phyloP scores from a whole-genome alignment of 2,113 vertebrate genomes.

The Peromyscus maniculatus region DNA sequence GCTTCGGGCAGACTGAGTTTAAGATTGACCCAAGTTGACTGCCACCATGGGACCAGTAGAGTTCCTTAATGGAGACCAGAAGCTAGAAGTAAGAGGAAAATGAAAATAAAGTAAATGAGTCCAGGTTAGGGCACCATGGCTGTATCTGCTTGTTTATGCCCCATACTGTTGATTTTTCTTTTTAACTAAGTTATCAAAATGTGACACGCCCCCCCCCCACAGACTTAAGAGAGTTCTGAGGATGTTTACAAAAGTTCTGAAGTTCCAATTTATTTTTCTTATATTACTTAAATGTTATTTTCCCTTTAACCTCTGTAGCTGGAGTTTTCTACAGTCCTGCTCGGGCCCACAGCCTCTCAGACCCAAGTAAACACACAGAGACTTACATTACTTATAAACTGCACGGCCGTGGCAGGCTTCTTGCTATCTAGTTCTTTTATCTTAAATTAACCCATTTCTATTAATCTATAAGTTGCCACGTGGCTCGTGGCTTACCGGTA shows the following conservation, averaged over 20 bases:
- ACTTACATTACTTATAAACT: too few species aligned
- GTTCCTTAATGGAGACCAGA: neutral
- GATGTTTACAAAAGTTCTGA: neutral
- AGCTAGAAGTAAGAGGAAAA: conserved; percentile 25
- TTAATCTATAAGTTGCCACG: too few species aligned
- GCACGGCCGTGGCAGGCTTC: too few species aligned
- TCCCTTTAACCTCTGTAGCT: neutral
- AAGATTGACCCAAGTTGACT: neutral
- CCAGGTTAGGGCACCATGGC: neutral
- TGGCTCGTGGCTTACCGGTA: too few species aligned
- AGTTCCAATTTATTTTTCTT: neutral
- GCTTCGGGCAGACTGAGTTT: neutral
- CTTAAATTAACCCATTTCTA: too few species aligned
- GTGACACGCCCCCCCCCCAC: neutral
- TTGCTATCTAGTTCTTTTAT: too few species aligned
- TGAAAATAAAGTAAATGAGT: neutral
- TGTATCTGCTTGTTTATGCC: neutral
- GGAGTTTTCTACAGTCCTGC: too few species aligned
- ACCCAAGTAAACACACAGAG: too few species aligned
- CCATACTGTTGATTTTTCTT: neutral
- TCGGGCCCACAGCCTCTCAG: too few species aligned
- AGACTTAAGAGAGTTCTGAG: neutral
- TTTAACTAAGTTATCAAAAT: neutral
- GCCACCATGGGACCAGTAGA: neutral
- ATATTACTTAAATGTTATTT: neutral